A percentile compares a stretch with the other conserved stretches of the same genome.
These are phyloP conservation scores for Mycteria americana DNA, from an alignment of 2,797 vertebrate genomes.

Conservation along the genomic window DNA sequence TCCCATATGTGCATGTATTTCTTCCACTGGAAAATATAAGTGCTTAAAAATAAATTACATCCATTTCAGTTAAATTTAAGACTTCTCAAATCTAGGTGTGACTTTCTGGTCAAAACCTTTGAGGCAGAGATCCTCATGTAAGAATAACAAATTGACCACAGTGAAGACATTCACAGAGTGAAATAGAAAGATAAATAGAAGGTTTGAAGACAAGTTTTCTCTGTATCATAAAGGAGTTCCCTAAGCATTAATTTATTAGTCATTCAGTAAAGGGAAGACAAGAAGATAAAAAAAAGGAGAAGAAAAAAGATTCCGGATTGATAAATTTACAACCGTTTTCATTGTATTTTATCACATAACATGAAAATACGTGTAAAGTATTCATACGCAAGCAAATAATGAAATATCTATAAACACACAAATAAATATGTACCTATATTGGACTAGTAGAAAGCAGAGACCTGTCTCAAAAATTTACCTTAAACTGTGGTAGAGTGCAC, in stretches of 20 bases:
- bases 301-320: not conserved
- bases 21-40: not conserved
- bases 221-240: not conserved
- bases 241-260: not conserved
- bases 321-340: not conserved
- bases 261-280: not conserved
- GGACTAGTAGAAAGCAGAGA: not conserved
- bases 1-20: not conserved
- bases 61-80: not conserved
- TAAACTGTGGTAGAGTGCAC: fast-evolving
- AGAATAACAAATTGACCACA: not conserved
- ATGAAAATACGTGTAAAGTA: not conserved
- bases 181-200: not conserved
- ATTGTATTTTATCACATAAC: not conserved
- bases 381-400: not conserved
- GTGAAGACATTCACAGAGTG: not conserved
- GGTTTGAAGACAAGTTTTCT: not conserved
- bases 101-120: not conserved
- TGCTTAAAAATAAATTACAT: not conserved
- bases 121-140: not conserved
- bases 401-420: not conserved
- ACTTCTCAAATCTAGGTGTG: not conserved
- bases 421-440: not conserved
- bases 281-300: not conserved
- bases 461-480: not conserved